Evolutionary conservation across 2,113 vertebrate species (phyloP), one percentile per base, ranked within the genome.

Genomic region (Paralichthys olivaceus): DNA sequence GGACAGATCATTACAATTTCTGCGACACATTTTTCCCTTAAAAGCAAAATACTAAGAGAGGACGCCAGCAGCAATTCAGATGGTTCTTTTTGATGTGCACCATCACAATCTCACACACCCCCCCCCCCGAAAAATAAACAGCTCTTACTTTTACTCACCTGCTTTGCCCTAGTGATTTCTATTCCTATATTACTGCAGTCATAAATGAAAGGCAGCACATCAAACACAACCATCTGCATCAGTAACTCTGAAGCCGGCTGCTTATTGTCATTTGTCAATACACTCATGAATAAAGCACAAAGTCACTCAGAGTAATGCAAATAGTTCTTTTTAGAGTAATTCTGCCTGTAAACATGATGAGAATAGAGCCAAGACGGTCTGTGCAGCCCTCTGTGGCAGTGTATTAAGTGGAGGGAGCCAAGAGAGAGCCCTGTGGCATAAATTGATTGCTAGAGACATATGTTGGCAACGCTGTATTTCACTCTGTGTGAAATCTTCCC

Each of bases 401-500:
- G 75, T 72, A 68, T 79, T 79, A 72, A 78, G 75, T 72, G 54
- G 74, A 54, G 71, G 80, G 40, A 84, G 84, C 84, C 84, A 58
- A 81, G 60, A 77, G 82, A 86, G 75, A 84, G 81, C 75, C 86
- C 84, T 26, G 47, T 83, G 81, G 84, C 79, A 69, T 80, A 53
- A 87, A 92, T 85, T 84, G 79, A 90, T 89, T 83, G 86, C 83
- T 65, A 25, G 65, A 90, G 87, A 87, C 84, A 82, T 87, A 88
- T 84, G 87, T 86, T 90, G 88, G 86, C 87, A 84, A 79, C 26
- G 56, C 77, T 83, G 90, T 87, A 87, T 86, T 90, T 90, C 85
- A 88, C 83, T 75, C 84, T 22, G 70, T 78, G 82, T 83, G 84
- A 89, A 89, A 83, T 86, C 86, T 79, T 66, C 82, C 79, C 85